Conservation (phyloP, 2,113 vertebrate genomes). For the Muntiacus reevesi region DNA sequence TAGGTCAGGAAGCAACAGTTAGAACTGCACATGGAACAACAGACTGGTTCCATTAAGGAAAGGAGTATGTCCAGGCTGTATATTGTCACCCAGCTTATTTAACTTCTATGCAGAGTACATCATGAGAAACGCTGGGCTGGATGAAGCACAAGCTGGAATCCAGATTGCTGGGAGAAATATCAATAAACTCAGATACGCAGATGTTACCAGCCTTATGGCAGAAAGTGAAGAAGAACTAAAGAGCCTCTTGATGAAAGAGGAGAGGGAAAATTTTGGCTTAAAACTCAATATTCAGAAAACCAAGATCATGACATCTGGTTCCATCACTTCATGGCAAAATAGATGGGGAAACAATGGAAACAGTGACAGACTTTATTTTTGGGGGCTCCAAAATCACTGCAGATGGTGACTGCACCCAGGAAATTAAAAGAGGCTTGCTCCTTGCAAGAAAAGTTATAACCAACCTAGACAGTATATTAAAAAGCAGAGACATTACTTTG, state of each 20-base stretch:
- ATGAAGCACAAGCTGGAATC: not conserved
- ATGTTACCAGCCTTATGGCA: not conserved
- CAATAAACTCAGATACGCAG: not conserved
- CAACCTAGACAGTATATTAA: not conserved
- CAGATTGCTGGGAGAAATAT: not conserved
- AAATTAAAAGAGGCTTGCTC: not conserved
- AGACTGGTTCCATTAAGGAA: not conserved
- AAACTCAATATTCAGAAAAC: not conserved
- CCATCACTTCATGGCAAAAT: not conserved
- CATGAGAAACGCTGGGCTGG: not conserved
- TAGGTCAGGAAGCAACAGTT: not conserved
- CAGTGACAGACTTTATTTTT: not conserved
- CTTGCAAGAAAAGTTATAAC: not conserved
- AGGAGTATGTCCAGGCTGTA: not conserved
- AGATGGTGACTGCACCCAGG: not conserved
- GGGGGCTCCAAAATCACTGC: not conserved
- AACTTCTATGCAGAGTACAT: not conserved
- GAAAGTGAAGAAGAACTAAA: not conserved
- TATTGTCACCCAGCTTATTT: not conserved
- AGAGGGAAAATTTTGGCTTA: not conserved
- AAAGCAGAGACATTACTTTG: not conserved
- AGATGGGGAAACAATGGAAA: not conserved
- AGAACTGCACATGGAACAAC: not conserved
- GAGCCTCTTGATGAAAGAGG: not conserved
- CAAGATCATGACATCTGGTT: not conserved